A percentile compares a stretch with the other conserved stretches of the same genome.
These are phyloP conservation scores for Pocillopora verrucosa DNA, from an alignment of 64 coral and sea anemone genomes.

Conservation along the genomic window DNA sequence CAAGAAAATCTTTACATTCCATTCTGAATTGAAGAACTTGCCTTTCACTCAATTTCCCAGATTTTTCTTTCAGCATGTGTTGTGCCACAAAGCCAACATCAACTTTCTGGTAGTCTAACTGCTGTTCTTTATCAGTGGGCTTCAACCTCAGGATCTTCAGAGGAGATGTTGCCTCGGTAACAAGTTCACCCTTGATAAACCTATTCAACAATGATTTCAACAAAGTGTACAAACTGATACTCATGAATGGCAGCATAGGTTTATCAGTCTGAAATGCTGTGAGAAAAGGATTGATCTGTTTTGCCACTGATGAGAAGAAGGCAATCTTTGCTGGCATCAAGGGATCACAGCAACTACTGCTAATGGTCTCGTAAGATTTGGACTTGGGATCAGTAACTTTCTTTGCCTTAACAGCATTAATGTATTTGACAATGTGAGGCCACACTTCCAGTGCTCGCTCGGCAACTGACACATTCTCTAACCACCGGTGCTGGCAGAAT, in stretches of 20 bases:
- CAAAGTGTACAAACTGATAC: conserved; percentile 25
- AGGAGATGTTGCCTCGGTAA: conserved; percentile 11
- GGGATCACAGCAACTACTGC: too few relatives aligned
- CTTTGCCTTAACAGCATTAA: conserved; percentile 33
- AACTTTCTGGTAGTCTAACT: conserved; percentile 34
- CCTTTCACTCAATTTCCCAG: conserved; percentile 10
- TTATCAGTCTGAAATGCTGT: conserved; percentile 63
- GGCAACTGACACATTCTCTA: too few relatives aligned
- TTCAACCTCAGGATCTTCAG: conserved; percentile 16
- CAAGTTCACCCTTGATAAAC: conserved; percentile 30
- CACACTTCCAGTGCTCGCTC: conserved; percentile 13
- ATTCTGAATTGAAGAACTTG: conserved; percentile 38
- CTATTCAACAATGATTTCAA: conserved; percentile 13
- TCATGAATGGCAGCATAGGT: conserved; percentile 67
- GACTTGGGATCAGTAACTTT: conserved; percentile 31
- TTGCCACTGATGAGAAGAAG: too few relatives aligned
- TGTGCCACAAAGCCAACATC: conserved; percentile 47
- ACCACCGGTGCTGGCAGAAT: too few relatives aligned
- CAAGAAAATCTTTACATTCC: conserved; percentile 39
- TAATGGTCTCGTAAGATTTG: conserved; percentile 46
- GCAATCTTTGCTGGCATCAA: too few relatives aligned
- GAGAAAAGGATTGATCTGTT: too few relatives aligned
- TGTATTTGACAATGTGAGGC: conserved; percentile 42
- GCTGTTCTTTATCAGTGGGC: conserved; percentile 34
- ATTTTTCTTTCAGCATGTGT: conserved; percentile 10